A percentile compares a stretch with the other conserved stretches of the same genome.
Evolutionary conservation across 2,113 vertebrate species (phyloP).

Genomic region (Ammodytes marinus): DNA sequence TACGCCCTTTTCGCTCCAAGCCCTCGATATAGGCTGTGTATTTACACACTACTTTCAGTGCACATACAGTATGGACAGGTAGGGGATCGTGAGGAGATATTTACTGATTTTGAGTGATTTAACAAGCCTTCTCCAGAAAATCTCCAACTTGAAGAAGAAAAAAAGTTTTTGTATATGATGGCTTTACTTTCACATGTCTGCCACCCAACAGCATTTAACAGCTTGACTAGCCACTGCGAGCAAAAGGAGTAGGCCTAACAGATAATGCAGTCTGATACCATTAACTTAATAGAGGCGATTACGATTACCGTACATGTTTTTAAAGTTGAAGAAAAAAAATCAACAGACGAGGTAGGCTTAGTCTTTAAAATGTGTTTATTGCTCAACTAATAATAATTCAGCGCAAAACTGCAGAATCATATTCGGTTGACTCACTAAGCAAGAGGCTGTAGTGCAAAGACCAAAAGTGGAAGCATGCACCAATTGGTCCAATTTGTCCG

Average conservation of each 20-base stretch:
- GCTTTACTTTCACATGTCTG: conserved; percentile 59
- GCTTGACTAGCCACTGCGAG: conserved; percentile 37
- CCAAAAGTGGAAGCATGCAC: neutral
- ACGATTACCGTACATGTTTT: neutral
- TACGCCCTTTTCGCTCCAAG: no score
- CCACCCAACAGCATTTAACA: conserved; percentile 34
- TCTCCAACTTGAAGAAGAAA: no score
- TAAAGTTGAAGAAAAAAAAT: conserved; percentile 13
- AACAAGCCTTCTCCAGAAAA: no score
- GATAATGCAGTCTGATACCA: conserved; percentile 52
- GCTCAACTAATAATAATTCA: neutral
- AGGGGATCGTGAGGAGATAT: no score
- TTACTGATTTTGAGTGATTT: no score
- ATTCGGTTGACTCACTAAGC: neutral
- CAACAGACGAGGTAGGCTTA: neutral
- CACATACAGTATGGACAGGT: no score
- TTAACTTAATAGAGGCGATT: conserved; percentile 53
- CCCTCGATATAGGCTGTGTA: no score
- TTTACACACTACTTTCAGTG: no score
- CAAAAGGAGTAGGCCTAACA: conserved; percentile 7
- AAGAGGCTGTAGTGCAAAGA: neutral
- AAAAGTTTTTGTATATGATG: neutral
- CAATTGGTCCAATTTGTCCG: neutral
- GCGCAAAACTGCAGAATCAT: neutral
- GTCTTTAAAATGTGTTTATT: neutral